A percentile compares a stretch with the other conserved stretches of the same genome.
phyloP scores from a whole-genome alignment of 2,113 vertebrate species.

The Gadus macrocephalus region DNA sequence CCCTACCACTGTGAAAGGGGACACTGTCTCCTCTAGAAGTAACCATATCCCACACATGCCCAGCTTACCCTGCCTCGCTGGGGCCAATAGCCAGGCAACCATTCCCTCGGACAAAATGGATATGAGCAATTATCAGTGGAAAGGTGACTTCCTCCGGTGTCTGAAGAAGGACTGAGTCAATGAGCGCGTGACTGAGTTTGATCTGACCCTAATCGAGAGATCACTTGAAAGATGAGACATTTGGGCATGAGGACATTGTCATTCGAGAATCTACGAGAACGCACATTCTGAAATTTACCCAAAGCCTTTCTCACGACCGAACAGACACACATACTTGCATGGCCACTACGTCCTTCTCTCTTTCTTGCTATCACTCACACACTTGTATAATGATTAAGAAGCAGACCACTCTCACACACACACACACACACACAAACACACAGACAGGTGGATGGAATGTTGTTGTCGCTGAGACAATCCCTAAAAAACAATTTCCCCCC shows the following conservation, averaged over 20 bases:
- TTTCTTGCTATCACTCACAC: background rate
- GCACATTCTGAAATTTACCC: too few species aligned
- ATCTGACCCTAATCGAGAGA: background rate
- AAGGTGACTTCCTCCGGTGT: background rate
- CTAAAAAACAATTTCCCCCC: conserved; percentile 31
- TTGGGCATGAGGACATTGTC: background rate
- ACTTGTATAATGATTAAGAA: background rate
- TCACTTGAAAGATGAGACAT: background rate
- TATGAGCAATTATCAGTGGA: too few species aligned
- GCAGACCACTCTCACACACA: background rate
- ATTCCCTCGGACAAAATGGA: background rate
- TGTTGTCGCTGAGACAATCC: conserved; percentile 41
- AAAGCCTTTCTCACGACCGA: too few species aligned
- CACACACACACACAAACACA: background rate
- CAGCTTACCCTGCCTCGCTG: conserved; percentile 8
- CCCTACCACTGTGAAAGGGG: conserved; percentile 41
- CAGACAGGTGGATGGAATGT: conserved; percentile 26
- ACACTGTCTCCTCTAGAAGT: conserved; percentile 42
- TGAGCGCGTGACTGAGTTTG: background rate
- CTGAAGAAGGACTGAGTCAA: background rate
- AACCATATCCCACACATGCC: conserved; percentile 43
- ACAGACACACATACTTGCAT: too few species aligned
- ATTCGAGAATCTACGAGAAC: background rate
- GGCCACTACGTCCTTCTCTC: background rate
- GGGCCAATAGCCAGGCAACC: conserved; percentile 5